Evolutionary conservation across 2,888 invertebrate species (phyloP), one percentile per base, ranked within the genome.

Genomic region (Ormyrus nitidulus): DNA sequence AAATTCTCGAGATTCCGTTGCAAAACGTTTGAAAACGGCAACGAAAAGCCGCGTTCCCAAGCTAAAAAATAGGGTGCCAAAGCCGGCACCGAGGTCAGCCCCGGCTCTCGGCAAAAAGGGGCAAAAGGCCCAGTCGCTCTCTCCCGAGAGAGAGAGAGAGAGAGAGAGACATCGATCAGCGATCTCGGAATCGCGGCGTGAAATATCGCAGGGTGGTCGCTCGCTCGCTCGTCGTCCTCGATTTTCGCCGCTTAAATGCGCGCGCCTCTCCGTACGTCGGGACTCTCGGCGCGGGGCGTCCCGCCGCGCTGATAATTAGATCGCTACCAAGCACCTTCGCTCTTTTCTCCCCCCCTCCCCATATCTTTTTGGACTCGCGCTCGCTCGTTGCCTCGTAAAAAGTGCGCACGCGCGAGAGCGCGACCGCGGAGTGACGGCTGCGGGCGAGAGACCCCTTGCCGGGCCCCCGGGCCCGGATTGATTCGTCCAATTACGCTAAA

Each of bases 221-320:
- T 56, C 56, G 75, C 77, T 76, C 82, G 81, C 77, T 75, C 79
- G 66, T 48, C 83, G 75, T 13, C 66, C 75, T 70, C 80, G 83
- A 84, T 88, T 87, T 86, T 86, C 86, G 85, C 85, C 83, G 86
- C 86, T 84, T 84, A 85, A 88, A 81, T 88, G 85, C 87, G 86
- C 86, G 86, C 87, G 88, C 87, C 76, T 58, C 86, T 19, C 19
- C 19, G 19, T 19, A 19, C 19, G n/a, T 19, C 19, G 19, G 19
- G 19, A 19, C n/a, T n/a, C 19, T 19, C 19, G 19, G 19, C 19
- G 19, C 19, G 19, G 19, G 89, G 85, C 88, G 85, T 87, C 90
- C 90, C 87, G 88, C 88, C 88, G 90, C 87, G 90, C 89, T 87
- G 89, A 90, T 90, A 90, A 90, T 90, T 90, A 90, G 90, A 90